Evolutionary conservation across 2,888 invertebrate species (phyloP).

Genomic region (Cremastinae sp.): DNA sequence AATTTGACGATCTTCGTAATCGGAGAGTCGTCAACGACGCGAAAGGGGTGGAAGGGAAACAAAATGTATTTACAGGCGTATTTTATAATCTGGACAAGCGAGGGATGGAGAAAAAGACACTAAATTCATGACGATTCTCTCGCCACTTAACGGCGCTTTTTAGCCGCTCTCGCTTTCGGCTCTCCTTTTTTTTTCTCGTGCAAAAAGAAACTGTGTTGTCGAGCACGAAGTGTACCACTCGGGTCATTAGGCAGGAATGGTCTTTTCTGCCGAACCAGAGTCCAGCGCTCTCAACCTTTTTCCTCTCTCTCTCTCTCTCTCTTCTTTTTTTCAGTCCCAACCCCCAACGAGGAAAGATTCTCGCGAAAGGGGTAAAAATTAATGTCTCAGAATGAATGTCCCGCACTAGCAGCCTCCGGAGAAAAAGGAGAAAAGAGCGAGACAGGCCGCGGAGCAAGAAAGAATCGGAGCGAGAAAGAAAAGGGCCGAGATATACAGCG

Average conservation of each 20-base stretch:
- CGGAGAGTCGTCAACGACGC: conserved; percentile 8
- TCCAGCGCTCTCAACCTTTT: conserved; percentile 54
- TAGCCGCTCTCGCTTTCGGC: conserved; percentile 65
- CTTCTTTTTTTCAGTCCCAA: conserved; percentile 28
- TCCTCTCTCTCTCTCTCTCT: conserved; percentile 41
- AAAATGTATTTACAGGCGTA: background rate
- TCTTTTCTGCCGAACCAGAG: conserved; percentile 48
- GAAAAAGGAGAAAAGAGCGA: conserved; percentile 61
- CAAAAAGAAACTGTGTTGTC: conserved; percentile 64
- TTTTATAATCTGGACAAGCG: conserved; percentile 15
- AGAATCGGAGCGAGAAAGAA: conserved; percentile 21
- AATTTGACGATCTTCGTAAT: conserved; percentile 62
- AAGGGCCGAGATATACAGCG: conserved; percentile 53
- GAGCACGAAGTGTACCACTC: conserved; percentile 65
- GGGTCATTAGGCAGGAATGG: conserved; percentile 78
- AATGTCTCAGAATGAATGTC: conserved; percentile 80
- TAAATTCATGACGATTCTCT: conserved; percentile 65
- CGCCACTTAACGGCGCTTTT: conserved; percentile 73
- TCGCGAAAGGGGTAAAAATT: conserved; percentile 78
- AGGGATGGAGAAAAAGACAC: background rate
- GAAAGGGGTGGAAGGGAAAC: background rate
- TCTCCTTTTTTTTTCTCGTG: conserved; percentile 43
- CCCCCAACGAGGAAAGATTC: conserved; percentile 63
- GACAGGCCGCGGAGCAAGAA: conserved; percentile 28
- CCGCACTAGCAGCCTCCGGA: conserved; percentile 64